Evolutionary conservation across 2,113 vertebrate species (phyloP).

Genomic region (Phalacrocorax aristotelis): DNA sequence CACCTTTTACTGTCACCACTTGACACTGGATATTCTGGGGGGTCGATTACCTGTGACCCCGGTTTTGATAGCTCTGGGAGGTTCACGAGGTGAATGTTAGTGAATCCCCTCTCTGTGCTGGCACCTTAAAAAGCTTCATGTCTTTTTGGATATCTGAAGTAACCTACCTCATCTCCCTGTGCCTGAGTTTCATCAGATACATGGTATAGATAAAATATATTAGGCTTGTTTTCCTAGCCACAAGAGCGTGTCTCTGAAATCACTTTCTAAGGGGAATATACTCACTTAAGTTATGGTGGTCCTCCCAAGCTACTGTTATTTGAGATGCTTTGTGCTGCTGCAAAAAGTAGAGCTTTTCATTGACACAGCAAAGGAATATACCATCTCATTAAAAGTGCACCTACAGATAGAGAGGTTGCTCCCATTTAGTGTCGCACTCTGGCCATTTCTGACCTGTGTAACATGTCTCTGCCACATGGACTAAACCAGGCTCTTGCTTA

Average conservation of each 20-base stretch:
- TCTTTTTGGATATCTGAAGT: neutral
- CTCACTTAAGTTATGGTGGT: neutral
- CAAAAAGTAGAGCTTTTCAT: neutral
- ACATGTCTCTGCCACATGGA: neutral
- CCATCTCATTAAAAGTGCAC: neutral
- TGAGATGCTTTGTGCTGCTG: neutral
- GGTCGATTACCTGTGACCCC: neutral
- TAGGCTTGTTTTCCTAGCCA: neutral
- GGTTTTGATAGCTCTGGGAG: neutral
- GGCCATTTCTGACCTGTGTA: neutral
- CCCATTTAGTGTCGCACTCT: accelerated
- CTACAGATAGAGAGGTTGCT: neutral
- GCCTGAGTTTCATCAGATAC: neutral
- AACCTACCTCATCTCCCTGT: neutral
- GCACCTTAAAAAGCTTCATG: neutral
- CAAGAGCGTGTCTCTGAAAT: neutral
- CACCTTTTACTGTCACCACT: neutral
- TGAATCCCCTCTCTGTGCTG: neutral
- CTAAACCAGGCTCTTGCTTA: neutral
- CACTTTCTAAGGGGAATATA: neutral
- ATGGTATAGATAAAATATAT: neutral
- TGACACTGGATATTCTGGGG: neutral
- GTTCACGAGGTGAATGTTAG: neutral
- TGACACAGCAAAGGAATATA: neutral
- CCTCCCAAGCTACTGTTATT: neutral